Conservation (phyloP, 2,888 invertebrate genomes). For the Megastigmus dorsalis region DNA sequence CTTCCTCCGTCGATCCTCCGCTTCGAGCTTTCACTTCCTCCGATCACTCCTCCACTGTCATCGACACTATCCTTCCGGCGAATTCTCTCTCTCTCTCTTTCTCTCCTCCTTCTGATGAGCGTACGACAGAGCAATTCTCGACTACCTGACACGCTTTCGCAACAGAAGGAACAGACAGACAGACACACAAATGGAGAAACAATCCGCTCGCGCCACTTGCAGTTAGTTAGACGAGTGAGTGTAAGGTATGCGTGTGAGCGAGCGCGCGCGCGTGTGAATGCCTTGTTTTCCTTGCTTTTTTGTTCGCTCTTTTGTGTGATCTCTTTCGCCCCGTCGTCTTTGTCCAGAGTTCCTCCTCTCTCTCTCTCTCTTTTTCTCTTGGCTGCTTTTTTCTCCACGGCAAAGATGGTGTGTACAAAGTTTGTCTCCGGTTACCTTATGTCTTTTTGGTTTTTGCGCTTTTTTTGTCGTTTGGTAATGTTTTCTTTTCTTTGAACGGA, state of each 20-base stretch:
- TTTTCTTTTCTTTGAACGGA: background rate
- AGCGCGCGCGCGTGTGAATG: too few relatives aligned
- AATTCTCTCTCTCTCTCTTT: background rate
- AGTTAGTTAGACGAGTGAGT: too few relatives aligned
- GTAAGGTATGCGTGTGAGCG: too few relatives aligned
- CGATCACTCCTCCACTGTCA: background rate
- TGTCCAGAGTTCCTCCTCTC: too few relatives aligned
- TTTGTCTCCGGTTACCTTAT: too few relatives aligned
- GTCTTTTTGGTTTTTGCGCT: background rate
- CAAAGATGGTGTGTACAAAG: too few relatives aligned
- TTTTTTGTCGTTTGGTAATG: background rate
- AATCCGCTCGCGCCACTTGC: background rate
- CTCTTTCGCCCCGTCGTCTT: background rate
- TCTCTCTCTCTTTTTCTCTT: too few relatives aligned
- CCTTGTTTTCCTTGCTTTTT: too few relatives aligned
- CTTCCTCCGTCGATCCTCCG: background rate
- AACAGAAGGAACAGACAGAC: too few relatives aligned
- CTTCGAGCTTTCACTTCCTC: background rate
- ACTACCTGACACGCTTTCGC: too few relatives aligned
- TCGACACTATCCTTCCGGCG: constrained; percentile 8
- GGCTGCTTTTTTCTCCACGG: too few relatives aligned
- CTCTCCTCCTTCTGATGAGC: background rate
- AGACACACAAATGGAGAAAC: background rate
- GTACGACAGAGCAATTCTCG: background rate
- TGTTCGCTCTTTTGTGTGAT: background rate